Base-by-base conservation (phyloP, 2,113 vertebrate species). In the Pelodiscus sinensis region DNA sequence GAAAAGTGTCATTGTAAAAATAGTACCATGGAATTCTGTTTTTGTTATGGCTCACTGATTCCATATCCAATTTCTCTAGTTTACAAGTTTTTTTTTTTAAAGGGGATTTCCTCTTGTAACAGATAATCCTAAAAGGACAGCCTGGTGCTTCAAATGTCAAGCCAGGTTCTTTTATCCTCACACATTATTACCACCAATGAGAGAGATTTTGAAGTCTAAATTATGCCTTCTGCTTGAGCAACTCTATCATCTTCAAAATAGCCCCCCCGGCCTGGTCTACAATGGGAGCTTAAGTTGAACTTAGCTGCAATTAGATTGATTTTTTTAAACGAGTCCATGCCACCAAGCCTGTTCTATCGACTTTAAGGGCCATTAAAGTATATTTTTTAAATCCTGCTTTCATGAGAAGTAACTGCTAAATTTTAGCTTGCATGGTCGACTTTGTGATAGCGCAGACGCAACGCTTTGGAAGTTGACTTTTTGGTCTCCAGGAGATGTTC, bases 161-260 rank as follows among this genome's bases (percentile, higher is more conserved):
- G 8, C 18, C 54, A 31, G 19, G 51, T 78, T 35, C 56, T 1
- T 2, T 62, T 14, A n/a, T 84, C n/a, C 56, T 80, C 56, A 21
- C 0, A 0, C 9, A 62, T 6, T 57, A 58, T 8, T 35, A 51
- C 58, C 25, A 62, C 27, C 27, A 29, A 16, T 1, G 31, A 0
- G 6, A n/a, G 52, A 0, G 0, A 86, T 80, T 10, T 13, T 51
- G 35, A 13, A 60, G 80, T 79, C 81, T 31, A 51, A 35, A 8
- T 77, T 1, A 2, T 24, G 16, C 15, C 68, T 27, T 29, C 18
- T 10, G 2, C 77, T 27, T 57, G 65, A 15, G 31, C 83, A 87
- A 56, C 31, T 77, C 65, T 55, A 31, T 7, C 1, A 2, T 3
- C 55, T 87, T 79, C 57, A 87, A 35, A 92, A 29, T 55, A 88